Evolutionary conservation across 2,888 invertebrate genomes (phyloP).

Genomic region (Perithous albicinctus): DNA sequence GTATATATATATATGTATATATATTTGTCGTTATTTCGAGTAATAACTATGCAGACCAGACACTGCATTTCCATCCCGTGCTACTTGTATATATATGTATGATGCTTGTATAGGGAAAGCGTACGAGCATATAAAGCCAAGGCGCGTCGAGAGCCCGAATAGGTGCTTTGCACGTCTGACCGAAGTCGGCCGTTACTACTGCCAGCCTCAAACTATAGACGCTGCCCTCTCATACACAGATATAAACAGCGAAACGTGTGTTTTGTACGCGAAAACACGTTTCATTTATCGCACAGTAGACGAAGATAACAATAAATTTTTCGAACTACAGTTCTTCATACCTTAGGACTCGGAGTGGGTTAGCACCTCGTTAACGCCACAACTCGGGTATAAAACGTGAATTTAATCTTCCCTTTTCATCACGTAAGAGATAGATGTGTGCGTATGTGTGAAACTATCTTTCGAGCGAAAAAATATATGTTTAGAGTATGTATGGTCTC

Average conservation of each 20-base stretch:
- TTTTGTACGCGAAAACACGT: not conserved
- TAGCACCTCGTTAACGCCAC: not conserved
- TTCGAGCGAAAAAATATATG: conserved; percentile 22
- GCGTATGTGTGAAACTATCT: conserved; percentile 22
- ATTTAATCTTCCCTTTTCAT: not conserved
- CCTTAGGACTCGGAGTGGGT: not conserved
- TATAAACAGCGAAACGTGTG: conserved; percentile 20
- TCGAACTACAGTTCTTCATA: not conserved
- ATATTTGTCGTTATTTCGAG: conserved; percentile 29
- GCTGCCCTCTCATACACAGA: conserved; percentile 19
- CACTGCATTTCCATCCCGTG: not conserved
- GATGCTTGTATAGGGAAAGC: not conserved
- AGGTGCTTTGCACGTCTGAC: conserved; percentile 45
- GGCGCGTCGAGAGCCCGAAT: conserved; percentile 23
- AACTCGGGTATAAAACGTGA: not conserved
- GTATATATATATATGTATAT: conserved; percentile 11
- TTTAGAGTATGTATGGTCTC: too few relatives aligned
- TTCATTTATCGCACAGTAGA: not conserved
- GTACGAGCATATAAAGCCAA: conserved; percentile 11
- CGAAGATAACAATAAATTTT: not conserved
- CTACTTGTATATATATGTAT: not conserved
- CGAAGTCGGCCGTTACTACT: conserved; percentile 51
- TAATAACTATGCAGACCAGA: conserved; percentile 4
- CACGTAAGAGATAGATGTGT: not conserved
- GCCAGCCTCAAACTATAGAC: not conserved